Conservation (phyloP, 2,888 invertebrate species). For the Xiphydria camelus region DNA sequence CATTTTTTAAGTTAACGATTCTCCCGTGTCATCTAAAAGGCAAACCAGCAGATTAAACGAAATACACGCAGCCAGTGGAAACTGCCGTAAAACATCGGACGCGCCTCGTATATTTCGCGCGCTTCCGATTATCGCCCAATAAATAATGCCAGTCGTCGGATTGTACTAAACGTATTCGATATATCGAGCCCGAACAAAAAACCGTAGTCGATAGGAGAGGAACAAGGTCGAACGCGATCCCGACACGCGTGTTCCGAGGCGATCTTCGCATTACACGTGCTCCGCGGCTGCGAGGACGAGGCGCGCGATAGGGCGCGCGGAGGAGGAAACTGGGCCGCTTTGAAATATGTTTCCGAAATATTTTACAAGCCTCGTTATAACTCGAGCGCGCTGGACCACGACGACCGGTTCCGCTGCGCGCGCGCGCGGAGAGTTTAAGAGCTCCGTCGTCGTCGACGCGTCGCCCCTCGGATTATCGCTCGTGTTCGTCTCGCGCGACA, state of each 20-base stretch:
- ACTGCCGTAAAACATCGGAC: too few relatives aligned
- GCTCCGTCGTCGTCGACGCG: too few relatives aligned
- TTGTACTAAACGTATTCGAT: too few relatives aligned
- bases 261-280: not conserved
- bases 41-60: too few relatives aligned
- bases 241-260: not conserved
- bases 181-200: too few relatives aligned
- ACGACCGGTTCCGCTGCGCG: not conserved
- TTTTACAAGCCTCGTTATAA: not conserved
- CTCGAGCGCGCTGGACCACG: not conserved
- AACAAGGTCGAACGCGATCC: not conserved
- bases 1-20: too few relatives aligned
- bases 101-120: too few relatives aligned
- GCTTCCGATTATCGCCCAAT: not conserved
- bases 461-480: not conserved
- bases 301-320: not conserved
- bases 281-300: not conserved
- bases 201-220: too few relatives aligned
- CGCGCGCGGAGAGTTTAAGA: too few relatives aligned
- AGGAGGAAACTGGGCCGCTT: not conserved
- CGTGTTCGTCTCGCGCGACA: slow-evolving; percentile 22
- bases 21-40: too few relatives aligned
- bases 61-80: too few relatives aligned
- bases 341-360: not conserved
- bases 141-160: slow-evolving; percentile 1